A percentile compares a stretch with the other conserved stretches of the same genome.
These are phyloP conservation scores for Sipha flava DNA, from an alignment of 1,140 invertebrate species.

Conservation along the genomic window DNA sequence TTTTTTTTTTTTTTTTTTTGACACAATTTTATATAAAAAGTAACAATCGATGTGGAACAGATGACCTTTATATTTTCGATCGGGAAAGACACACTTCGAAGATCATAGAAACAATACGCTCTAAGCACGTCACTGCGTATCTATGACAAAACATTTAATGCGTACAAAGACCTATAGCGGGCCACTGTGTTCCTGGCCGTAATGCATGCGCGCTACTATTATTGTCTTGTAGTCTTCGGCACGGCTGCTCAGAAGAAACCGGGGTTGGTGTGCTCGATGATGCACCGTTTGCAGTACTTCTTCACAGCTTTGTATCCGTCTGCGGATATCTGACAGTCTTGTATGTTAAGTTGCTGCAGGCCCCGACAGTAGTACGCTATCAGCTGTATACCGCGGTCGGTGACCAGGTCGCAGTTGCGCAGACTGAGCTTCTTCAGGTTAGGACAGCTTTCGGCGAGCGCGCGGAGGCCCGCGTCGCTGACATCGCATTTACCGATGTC, in stretches of 20 bases:
- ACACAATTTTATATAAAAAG: too few species aligned
- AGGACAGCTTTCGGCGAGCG: constrained; percentile 77
- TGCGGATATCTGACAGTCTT: constrained; percentile 78
- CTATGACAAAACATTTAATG: too few species aligned
- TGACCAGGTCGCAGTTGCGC: constrained; percentile 79
- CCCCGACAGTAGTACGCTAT: constrained; percentile 79
- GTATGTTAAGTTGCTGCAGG: constrained; percentile 80
- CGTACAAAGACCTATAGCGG: too few species aligned
- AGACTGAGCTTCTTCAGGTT: constrained; percentile 83
- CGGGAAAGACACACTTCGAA: too few species aligned
- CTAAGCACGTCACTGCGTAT: too few species aligned
- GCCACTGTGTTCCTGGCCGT: too few species aligned
- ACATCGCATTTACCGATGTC: constrained; percentile 90
- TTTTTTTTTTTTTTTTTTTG: too few species aligned
- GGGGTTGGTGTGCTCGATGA: constrained; percentile 90
- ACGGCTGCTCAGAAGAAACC: constrained; percentile 72
- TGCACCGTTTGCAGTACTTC: constrained; percentile 79
- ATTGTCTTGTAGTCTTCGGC: too few species aligned
- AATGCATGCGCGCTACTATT: too few species aligned
- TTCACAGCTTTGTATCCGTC: constrained; percentile 84
- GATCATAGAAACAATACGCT: too few species aligned
- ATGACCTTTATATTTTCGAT: too few species aligned
- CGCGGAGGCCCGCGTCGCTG: constrained; percentile 73
- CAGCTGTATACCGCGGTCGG: constrained; percentile 74
- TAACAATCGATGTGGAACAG: too few species aligned